Base-by-base conservation (phyloP, 2,888 invertebrate species). In the Pelosia muscerda region DNA sequence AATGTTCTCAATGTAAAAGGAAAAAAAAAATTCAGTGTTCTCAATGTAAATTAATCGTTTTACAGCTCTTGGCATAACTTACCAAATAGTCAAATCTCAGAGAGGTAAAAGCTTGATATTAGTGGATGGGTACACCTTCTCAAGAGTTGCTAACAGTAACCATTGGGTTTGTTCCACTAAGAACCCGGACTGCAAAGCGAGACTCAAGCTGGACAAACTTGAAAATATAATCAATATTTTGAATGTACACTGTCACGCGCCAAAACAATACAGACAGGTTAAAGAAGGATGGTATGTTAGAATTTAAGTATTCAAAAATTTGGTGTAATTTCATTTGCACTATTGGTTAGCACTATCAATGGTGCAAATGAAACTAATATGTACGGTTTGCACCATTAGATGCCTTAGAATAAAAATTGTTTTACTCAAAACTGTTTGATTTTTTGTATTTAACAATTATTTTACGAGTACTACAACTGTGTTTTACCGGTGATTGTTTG, bases 131-230 rank as follows among this genome's bases (percentile, higher is more conserved):
- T 82, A 69, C 61, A 83, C 82, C 0, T 86, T 77, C 61, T 73
- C 72, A 13, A 66, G 72, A 62, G 69, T 64, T 54, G 13, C 63
- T 23, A 15, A 63, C 15, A 54, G 63, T 19, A 63, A 31, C 28
- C 31, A 54, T 0, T 86, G 81, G 82, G 71, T 73, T 0, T 85
- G 85, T 63, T 84, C 82, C 1, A 78, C 66, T 2, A 66, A 63
- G 49, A 69, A 69, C 19, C 13, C n/a, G 0, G n/a, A 55, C 6
- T 91, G 91, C 65, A 86, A 81, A 66, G 86, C 88, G 11, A 85
- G 78, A 23, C 73, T 90, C 8, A 88, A 80, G 64, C 63, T 89
- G 60, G 77, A 56, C 9, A 15, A 63, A 2, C 6, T 19, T 11
- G 68, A 68, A 15, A 22, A 10, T 11, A 13, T 77, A 1, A 54